Evolutionary conservation across 1,140 invertebrate genomes (phyloP), one percentile per base, ranked within the genome.

Genomic region (Colletes latitarsis): DNA sequence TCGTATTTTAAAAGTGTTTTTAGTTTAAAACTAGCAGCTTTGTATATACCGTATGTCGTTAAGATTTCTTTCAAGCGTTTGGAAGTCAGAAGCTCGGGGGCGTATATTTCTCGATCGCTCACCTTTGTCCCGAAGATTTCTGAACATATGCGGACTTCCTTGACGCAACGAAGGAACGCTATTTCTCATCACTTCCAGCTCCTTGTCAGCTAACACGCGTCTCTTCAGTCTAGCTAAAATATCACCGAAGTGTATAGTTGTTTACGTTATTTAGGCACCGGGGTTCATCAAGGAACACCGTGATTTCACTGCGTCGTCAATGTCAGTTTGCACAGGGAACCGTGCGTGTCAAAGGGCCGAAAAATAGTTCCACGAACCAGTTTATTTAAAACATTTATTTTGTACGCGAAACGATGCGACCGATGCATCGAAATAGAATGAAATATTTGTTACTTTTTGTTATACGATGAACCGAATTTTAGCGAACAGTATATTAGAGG

Each of bases 101-200:
- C 6, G 39, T 17, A 21, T 64, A 49, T 46, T 64, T 79, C 49
- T 4, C 30, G 21, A 55, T 12, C 41, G 21, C 67, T 84, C 93
- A 97, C 97, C 98, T 95, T 96, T 97, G 87, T 99, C 97, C 88
- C 98, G 95, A 39, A 99, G 94, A 88, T 95, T 96, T 64, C 98
- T 94, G 93, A 99, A 99, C 91, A 99, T 95, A 89, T 96, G 95
- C 3, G 96, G 94, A n/a, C 95, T 97, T 15, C 98, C 98, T 87
- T 98, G 96, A 80, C 95, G 95, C 17, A 98, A 92, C 8, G 95
- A 89, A 10, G 98, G 98, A 19, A 98, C 99, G 71, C 94, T 93
- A 82, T 97, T 96, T 69, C 96, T 95, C 85, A 98, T 96, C 62
- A 95, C 93, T 10, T 98, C 96, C 10, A 99, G 94, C 88, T 99